Conservation (phyloP, 1,140 invertebrate genomes). For the Prorops nasuta region DNA sequence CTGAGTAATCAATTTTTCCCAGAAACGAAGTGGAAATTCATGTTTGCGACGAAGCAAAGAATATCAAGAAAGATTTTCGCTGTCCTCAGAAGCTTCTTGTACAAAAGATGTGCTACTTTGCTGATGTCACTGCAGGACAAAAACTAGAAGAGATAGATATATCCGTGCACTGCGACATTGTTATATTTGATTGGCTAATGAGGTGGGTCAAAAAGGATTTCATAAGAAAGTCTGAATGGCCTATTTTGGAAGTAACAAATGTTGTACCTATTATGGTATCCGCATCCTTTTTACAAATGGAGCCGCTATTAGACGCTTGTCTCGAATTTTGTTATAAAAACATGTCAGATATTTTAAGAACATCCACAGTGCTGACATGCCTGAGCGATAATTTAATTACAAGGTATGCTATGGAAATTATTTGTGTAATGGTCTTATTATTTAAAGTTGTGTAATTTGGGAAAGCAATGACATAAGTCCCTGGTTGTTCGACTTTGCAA, state of each 20-base stretch:
- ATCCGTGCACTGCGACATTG: slow-evolving; percentile 92
- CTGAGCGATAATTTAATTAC: slow-evolving; percentile 76
- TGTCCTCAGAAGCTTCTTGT: slow-evolving; percentile 83
- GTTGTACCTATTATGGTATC: slow-evolving; percentile 90
- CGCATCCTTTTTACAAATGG: slow-evolving; percentile 93
- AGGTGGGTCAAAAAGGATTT: slow-evolving; percentile 82
- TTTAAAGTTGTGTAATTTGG: too few relatives aligned
- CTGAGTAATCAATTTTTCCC: too few relatives aligned
- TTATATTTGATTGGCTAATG: slow-evolving; percentile 95
- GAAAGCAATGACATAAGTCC: too few relatives aligned
- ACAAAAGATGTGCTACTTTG: slow-evolving; percentile 92
- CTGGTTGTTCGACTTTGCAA: too few relatives aligned
- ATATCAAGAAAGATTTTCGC: slow-evolving; percentile 81
- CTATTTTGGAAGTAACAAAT: slow-evolving; percentile 77
- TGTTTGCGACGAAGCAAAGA: slow-evolving; percentile 84
- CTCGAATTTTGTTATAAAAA: slow-evolving; percentile 77
- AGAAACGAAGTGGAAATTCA: slow-evolving; percentile 84
- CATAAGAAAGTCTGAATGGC: slow-evolving; percentile 66
- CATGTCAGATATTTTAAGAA: slow-evolving; percentile 77
- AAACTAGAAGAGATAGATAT: slow-evolving; percentile 93
- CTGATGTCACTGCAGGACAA: slow-evolving; percentile 82
- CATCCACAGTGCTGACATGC: slow-evolving; percentile 75
- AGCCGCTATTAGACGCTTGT: slow-evolving; percentile 78
- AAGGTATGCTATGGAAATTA: slow-evolving; percentile 53
- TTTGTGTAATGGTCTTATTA: background rate